Conservation (phyloP, 1,140 invertebrate species). For the Drosophila pruinosa region DNA sequence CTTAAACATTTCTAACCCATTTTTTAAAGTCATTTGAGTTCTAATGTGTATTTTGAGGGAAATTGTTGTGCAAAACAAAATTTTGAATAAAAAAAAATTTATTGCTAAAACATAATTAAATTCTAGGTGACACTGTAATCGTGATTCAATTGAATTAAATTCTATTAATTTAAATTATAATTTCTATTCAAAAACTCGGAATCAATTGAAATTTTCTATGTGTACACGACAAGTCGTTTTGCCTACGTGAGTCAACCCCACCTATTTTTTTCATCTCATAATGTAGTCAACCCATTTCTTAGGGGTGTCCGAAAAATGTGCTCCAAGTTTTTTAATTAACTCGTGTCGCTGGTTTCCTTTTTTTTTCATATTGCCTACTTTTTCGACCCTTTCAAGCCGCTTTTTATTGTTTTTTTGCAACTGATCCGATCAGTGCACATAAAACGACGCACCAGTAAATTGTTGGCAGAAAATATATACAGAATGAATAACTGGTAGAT, state of each 20-base stretch:
- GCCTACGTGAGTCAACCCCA: not conserved
- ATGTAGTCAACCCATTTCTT: slow-evolving; percentile 31
- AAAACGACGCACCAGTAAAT: slow-evolving; percentile 21
- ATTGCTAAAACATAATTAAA: too few species aligned
- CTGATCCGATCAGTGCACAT: slow-evolving; percentile 62
- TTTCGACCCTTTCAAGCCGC: not conserved
- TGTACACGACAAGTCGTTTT: not conserved
- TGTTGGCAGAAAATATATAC: not conserved
- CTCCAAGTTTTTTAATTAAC: slow-evolving; percentile 76
- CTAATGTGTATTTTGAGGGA: too few species aligned
- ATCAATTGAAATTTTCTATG: slow-evolving; percentile 10
- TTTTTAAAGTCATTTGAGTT: too few species aligned
- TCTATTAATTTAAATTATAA: slow-evolving; percentile 29
- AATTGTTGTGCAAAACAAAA: too few species aligned
- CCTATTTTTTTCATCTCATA: not conserved
- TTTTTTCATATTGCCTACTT: not conserved
- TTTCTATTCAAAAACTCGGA: not conserved
- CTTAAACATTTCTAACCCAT: too few species aligned
- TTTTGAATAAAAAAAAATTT: too few species aligned
- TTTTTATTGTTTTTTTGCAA: slow-evolving; percentile 26
- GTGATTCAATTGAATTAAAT: slow-evolving; percentile 3
- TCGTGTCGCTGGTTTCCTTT: slow-evolving; percentile 41
- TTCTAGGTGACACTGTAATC: not conserved
- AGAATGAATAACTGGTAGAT: not conserved
- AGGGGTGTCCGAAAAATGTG: slow-evolving; percentile 32